Conservation (phyloP, 1,140 invertebrate genomes). For the Pachypeltis micranthus region DNA sequence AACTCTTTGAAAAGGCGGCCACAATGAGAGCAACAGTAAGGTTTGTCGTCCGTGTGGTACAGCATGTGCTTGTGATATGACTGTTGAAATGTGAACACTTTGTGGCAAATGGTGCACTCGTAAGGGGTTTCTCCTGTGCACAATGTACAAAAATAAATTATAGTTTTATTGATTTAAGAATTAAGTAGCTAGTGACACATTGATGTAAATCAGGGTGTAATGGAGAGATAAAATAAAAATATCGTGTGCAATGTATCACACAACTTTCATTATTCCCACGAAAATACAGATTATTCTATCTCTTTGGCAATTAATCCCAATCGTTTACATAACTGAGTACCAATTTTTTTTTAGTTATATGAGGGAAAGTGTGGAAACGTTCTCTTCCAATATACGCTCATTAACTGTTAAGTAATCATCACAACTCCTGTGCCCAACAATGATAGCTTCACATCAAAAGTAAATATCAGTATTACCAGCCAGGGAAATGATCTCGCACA, state of each 20-base stretch:
- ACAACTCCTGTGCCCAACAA: neutral
- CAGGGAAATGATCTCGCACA: no score
- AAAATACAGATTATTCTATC: no score
- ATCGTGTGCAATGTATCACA: constrained; percentile 3
- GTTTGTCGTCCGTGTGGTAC: constrained; percentile 67
- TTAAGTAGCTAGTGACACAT: no score
- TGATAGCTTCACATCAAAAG: no score
- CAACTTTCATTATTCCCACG: constrained; percentile 18
- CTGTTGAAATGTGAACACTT: constrained; percentile 82
- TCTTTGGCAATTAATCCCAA: no score
- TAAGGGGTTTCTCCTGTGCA: constrained; percentile 72
- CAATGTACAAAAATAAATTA: constrained; percentile 25
- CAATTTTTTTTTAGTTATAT: no score
- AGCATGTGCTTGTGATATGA: constrained; percentile 82
- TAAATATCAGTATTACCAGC: no score
- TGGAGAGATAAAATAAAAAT: constrained; percentile 17
- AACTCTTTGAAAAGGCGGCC: constrained; percentile 74
- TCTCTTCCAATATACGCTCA: no score
- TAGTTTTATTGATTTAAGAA: constrained; percentile 12
- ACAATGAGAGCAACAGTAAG: constrained; percentile 64
- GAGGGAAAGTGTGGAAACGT: no score
- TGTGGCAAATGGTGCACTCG: constrained; percentile 68
- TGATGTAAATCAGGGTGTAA: no score
- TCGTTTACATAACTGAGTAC: no score
- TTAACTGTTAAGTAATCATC: no score